Percentiles rank a stretch among this genome's conserved stretches.
Evolutionary conservation across 1,140 invertebrate genomes (phyloP).

Genomic region (Megalonaias nervosa): DNA sequence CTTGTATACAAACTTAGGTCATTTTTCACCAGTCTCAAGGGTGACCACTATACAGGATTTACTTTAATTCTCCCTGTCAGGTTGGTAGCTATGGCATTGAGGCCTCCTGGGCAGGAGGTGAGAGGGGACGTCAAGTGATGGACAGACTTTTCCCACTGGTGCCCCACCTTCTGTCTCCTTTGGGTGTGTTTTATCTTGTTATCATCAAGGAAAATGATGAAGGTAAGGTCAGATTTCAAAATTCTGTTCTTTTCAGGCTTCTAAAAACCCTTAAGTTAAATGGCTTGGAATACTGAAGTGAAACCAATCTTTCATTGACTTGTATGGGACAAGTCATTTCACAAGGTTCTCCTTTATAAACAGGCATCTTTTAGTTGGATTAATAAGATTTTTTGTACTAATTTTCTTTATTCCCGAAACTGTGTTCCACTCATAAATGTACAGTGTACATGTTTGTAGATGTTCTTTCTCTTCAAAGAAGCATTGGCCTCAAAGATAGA

Average conservation of each 20-base stretch:
- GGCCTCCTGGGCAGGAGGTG: slow-evolving; percentile 88
- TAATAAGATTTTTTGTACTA: neutral
- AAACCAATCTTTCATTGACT: too few relatives aligned
- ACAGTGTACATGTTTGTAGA: too few relatives aligned
- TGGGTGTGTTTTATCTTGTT: slow-evolving; percentile 88
- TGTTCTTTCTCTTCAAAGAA: too few relatives aligned
- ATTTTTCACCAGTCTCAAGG: too few relatives aligned
- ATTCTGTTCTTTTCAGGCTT: neutral
- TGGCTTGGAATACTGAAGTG: too few relatives aligned
- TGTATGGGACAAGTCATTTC: too few relatives aligned
- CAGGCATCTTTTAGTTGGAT: neutral
- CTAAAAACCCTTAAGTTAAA: too few relatives aligned
- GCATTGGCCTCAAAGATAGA: too few relatives aligned
- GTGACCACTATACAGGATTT: too few relatives aligned
- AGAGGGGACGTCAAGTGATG: slow-evolving; percentile 83
- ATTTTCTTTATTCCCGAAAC: neutral
- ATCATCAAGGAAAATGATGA: slow-evolving; percentile 87
- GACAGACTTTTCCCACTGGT: slow-evolving; percentile 82
- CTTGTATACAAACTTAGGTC: too few relatives aligned
- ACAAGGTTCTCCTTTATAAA: too few relatives aligned
- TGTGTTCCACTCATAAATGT: too few relatives aligned
- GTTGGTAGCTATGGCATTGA: slow-evolving; percentile 61
- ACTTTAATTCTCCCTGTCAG: slow-evolving; percentile 42
- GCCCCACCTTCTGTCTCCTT: slow-evolving; percentile 78
- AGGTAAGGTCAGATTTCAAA: slow-evolving; percentile 46